Base-by-base conservation (phyloP, 1,140 invertebrate genomes). In the Pseudoatta argentina region DNA sequence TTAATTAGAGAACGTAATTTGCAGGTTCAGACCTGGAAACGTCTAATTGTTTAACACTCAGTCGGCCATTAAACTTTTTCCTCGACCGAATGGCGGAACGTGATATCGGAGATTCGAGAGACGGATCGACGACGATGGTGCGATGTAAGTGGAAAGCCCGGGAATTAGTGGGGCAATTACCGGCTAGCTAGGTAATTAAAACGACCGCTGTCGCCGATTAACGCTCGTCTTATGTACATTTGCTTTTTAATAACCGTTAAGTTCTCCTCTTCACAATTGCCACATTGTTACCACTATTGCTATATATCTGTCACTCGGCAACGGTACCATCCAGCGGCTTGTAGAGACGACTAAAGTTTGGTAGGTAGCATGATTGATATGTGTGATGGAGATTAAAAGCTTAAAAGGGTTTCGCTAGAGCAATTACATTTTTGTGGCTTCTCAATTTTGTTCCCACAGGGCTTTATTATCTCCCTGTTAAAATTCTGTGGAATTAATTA, bases 151-250 rank as follows among this genome's bases (percentile, higher is more conserved):
- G 77, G 64, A 86, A 66, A 86, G 64, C 76, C 61, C 10, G 14
- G 64, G 85, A 86, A 81, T 86, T 86, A 86, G 85, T 67, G 44
- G 8, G 64, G 85, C 85, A 86, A 81, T 86, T 86, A 86, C 39
- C 81, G 76, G 75, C 53, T 81, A 34, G 77, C 76, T 27, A 27
- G 76, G 85, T 78, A 86, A 86, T 86, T 86, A 86, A 86, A 86
- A 86, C 83, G 73, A 86, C 61, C 66, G 51, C 39, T 55, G 48
- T 57, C 64, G 64, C 76, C 76, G 57, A 81, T 86, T 86, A 69
- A 61, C 76, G 67, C 76, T 79, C 21, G 48, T 30, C 71, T 64
- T 85, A 39, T 48, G 82, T 75, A 63, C 39, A 18, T 55, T 75
- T 61, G 69, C 51, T 51, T 81, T 76, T 63, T 69, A 85, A 75